phyloP scores from a whole-genome alignment of 2,113 vertebrate species.

The Vombatus ursinus region DNA sequence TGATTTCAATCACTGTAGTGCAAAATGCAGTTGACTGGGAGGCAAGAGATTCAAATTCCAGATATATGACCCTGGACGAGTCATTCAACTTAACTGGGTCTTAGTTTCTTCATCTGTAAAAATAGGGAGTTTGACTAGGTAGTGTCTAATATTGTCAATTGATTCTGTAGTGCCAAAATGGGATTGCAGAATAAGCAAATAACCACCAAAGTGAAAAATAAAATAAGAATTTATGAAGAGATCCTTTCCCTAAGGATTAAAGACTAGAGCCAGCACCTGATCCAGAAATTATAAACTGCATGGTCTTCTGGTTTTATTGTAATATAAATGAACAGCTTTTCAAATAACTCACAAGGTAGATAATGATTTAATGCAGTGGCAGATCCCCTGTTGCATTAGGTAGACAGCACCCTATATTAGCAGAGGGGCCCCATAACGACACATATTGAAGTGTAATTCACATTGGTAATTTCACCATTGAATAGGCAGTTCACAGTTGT shows the following conservation, averaged over 20 bases:
- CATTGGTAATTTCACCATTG: neutral
- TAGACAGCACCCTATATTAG: neutral
- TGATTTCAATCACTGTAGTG: neutral
- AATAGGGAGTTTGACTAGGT: neutral
- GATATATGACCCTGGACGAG: neutral
- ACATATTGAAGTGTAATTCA: neutral
- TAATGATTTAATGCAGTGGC: neutral
- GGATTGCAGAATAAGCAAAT: neutral
- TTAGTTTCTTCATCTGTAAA: neutral
- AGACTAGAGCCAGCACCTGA: neutral
- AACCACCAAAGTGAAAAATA: neutral
- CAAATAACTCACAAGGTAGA: neutral
- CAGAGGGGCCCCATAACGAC: neutral
- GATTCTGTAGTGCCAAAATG: neutral
- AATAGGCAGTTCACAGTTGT: neutral
- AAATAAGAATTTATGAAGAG: constrained; percentile 24
- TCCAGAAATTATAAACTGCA: neutral
- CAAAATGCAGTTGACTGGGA: neutral
- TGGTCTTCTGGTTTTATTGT: neutral
- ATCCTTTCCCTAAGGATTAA: neutral
- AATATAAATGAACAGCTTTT: constrained; percentile 28
- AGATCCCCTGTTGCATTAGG: neutral
- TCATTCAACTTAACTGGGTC: neutral
- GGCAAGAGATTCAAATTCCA: neutral
- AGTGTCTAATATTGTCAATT: neutral